Percentiles rank a stretch among this genome's conserved stretches.
These are phyloP conservation scores for Mico argentatus DNA, from an alignment of 2,797 vertebrate genomes.

Conservation along the genomic window DNA sequence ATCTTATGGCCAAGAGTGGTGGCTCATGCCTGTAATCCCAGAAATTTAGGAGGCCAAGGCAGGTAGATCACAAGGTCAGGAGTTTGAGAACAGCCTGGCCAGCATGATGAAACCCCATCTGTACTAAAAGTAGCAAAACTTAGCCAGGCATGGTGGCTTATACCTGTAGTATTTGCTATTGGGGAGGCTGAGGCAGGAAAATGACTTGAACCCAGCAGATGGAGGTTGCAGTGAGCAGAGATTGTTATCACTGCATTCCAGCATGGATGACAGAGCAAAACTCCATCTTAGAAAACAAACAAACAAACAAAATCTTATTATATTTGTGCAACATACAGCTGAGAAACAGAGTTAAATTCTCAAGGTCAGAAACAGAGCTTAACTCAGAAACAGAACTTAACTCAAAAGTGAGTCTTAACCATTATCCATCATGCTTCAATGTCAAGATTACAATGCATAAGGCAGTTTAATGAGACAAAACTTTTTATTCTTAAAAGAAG, in stretches of 20 bases:
- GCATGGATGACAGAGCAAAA: no score
- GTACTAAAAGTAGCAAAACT: neutral
- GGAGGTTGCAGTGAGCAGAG: no score
- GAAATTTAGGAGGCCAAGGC: neutral
- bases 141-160: fast-evolving
- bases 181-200: neutral
- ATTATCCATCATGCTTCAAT: neutral
- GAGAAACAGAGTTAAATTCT: neutral
- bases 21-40: neutral
- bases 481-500: neutral
- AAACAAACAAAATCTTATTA: neutral
- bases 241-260: no score
- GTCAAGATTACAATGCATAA: neutral
- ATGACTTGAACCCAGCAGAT: neutral
- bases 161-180: neutral
- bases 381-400: neutral
- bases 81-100: neutral
- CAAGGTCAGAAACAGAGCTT: neutral
- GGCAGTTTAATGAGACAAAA: neutral
- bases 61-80: neutral
- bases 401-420: neutral
- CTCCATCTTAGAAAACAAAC: no score
- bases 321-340: neutral
- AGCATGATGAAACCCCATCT: neutral
- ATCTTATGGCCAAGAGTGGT: neutral